A percentile compares a stretch with the other conserved stretches of the same genome.
Conservation (phyloP, 2,888 invertebrate species). For the Ypsolopha scabrella region DNA sequence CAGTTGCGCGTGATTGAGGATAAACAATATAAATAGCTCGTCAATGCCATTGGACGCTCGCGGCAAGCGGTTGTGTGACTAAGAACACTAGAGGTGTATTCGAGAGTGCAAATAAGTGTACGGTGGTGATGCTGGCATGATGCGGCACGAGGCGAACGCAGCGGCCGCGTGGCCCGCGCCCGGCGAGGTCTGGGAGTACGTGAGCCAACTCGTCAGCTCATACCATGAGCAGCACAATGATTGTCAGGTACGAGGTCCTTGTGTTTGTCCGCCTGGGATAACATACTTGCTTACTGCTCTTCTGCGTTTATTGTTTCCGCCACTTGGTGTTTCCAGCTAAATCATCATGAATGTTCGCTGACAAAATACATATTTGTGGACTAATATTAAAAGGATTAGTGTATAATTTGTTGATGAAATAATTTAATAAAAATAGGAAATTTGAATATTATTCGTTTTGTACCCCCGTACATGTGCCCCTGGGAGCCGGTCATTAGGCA, state of each 20-base stretch:
- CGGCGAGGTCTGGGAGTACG: slow-evolving; percentile 76
- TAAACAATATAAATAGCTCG: slow-evolving; percentile 69
- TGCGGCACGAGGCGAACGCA: slow-evolving; percentile 58
- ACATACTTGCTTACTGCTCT: not conserved
- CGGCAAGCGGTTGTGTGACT: not conserved
- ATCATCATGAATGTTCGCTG: no score
- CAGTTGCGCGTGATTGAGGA: slow-evolving; percentile 66
- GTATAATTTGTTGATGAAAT: no score
- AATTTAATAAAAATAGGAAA: no score
- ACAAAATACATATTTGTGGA: no score
- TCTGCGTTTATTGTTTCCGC: no score
- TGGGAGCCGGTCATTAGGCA: no score
- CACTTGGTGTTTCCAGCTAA: no score
- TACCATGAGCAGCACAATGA: slow-evolving; percentile 66
- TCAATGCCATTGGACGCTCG: slow-evolving; percentile 48
- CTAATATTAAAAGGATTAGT: no score
- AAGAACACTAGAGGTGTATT: slow-evolving; percentile 9
- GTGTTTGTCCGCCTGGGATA: not conserved
- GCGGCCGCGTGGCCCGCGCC: slow-evolving; percentile 64
- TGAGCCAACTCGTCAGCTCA: slow-evolving; percentile 73
- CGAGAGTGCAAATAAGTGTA: slow-evolving; percentile 14
- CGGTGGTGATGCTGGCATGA: slow-evolving; percentile 59
- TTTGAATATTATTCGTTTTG: no score
- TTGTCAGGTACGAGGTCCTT: slow-evolving; percentile 40
- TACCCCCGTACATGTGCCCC: no score